Evolutionary conservation across 2,888 invertebrate species (phyloP).

Genomic region (Heliconius cydno): DNA sequence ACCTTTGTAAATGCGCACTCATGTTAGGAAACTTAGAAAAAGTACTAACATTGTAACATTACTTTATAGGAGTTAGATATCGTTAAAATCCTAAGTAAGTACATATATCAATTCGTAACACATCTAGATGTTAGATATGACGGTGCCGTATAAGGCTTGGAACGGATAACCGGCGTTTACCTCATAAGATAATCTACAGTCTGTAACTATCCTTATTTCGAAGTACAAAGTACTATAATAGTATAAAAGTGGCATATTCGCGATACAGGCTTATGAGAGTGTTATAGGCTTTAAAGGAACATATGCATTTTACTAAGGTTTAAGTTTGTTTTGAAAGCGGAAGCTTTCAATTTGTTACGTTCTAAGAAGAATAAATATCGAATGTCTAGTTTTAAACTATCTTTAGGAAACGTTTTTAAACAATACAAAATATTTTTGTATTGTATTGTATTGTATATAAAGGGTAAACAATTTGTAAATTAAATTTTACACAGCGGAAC

Average conservation of each 20-base stretch:
- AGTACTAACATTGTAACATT: background rate
- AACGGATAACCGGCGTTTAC: conserved; percentile 25
- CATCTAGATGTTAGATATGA: conserved; percentile 44
- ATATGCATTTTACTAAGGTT: conserved; percentile 22
- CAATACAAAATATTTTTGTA: too few relatives aligned
- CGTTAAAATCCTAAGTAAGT: conserved; percentile 15
- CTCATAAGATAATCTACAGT: background rate
- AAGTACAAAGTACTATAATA: conserved; percentile 4
- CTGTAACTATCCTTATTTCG: conserved; percentile 12
- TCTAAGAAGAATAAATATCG: background rate
- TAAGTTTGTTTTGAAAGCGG: conserved; percentile 20
- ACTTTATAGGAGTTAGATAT: conserved; percentile 5
- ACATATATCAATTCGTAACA: too few relatives aligned
- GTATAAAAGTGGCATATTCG: background rate
- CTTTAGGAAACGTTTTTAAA: background rate
- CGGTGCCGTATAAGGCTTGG: conserved; percentile 48
- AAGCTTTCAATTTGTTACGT: conserved; percentile 19
- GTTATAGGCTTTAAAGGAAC: conserved; percentile 28
- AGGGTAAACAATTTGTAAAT: too few relatives aligned
- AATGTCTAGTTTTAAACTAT: background rate
- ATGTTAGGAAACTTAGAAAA: conserved; percentile 16
- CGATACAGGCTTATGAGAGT: conserved; percentile 22
- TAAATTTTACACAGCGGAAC: too few relatives aligned
- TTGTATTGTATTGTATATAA: too few relatives aligned
- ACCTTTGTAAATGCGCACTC: background rate